Evolutionary conservation across 2,888 invertebrate species (phyloP), one percentile per base, ranked within the genome.

Genomic region (Strigamia maritima): DNA sequence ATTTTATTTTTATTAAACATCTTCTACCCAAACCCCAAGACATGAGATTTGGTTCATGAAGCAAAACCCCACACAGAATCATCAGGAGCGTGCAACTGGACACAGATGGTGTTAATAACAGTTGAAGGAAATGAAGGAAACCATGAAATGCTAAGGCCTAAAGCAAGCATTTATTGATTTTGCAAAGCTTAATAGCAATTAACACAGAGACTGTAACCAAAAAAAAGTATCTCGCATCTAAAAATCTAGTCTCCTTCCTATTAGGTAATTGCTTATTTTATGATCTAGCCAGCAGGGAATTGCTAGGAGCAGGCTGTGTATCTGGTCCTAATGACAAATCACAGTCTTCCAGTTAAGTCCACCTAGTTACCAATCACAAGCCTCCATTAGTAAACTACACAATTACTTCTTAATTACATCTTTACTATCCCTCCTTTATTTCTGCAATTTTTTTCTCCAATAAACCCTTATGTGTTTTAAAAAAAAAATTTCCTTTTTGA

Each of bases 41-140:
- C 70, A 70, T 26, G 70, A 70, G 70, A 70, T 70, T 70, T 70
- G 70, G 70, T 26, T 70, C 70, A 70, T 70, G 70, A 70, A 70
- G 70, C 28, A 26, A 70, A 70, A 70, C 70, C 70, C 70, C n/a
- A 70, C 26, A 70, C 28, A 28, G 70, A 70, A 70, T 70, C 70
- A 70, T 70, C 70, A 70, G 24, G 28, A 70, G 70, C 70, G 26
- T 70, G 70, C 70, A 70, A 70, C 26, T 70, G 70, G 70, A 70
- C 70, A 70, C 70, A 70, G 70, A 70, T 70, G 70, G 70, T 70
- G 70, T 70, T 70, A 70, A 70, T 70, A 70, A 70, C 70, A 70
- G 70, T 70, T 70, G 70, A 28, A 70, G 70, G 70, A 70, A 70
- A 70, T 70, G 70, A 70, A 70, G n/a, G 28, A 70, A 70, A 26